phyloP scores from a whole-genome alignment of 2,888 invertebrate species.

The Morpho deidamia region DNA sequence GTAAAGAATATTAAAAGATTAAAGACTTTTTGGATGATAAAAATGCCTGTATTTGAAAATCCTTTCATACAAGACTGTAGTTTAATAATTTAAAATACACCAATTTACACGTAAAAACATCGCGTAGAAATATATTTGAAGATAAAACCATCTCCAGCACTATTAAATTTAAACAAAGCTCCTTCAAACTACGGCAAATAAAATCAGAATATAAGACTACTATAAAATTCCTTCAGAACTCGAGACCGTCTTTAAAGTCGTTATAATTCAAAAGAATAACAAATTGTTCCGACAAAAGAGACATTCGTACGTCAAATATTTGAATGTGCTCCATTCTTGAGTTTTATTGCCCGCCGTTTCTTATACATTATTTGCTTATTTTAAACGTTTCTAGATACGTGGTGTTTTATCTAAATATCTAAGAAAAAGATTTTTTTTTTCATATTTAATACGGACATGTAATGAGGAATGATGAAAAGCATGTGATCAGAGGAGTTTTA shows the following conservation, averaged over 20 bases:
- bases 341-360: background rate
- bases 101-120: too few relatives aligned
- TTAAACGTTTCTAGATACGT: background rate
- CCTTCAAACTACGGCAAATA: constrained; percentile 1
- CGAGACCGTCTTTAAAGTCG: constrained; percentile 10
- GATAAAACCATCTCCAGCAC: constrained; percentile 5
- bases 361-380: background rate
- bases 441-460: background rate
- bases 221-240: constrained; percentile 14
- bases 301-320: constrained; percentile 17
- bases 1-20: too few relatives aligned
- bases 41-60: too few relatives aligned
- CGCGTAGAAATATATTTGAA: background rate
- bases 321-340: constrained; percentile 11
- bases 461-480: too few relatives aligned
- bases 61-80: too few relatives aligned
- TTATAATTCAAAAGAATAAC: constrained; percentile 24
- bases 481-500: too few relatives aligned
- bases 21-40: too few relatives aligned
- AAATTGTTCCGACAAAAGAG: constrained; percentile 14
- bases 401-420: background rate
- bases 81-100: too few relatives aligned
- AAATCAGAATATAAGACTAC: constrained; percentile 5
- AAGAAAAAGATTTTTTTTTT: background rate
- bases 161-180: constrained; percentile 9